phyloP scores from a whole-genome alignment of 2,797 vertebrate genomes.

The Hirundo rustica region DNA sequence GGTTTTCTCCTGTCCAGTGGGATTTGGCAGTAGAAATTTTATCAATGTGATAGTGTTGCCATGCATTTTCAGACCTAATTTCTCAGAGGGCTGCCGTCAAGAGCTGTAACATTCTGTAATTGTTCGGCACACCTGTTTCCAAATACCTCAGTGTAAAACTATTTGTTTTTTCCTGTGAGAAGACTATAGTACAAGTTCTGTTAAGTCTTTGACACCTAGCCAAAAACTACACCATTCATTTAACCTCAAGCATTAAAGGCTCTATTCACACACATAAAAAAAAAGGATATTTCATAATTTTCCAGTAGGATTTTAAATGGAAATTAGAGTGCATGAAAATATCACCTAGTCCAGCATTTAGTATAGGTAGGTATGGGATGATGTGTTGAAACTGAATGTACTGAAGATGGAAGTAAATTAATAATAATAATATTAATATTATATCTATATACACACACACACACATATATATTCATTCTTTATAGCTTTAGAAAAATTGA shows the following conservation, averaged over 20 bases:
- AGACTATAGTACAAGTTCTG: constrained; percentile 76
- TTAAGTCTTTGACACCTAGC: constrained; percentile 75
- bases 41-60: constrained; percentile 60
- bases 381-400: neutral
- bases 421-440: neutral
- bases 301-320: constrained; percentile 72
- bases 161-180: constrained; percentile 78
- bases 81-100: constrained; percentile 69
- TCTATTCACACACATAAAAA: constrained; percentile 72
- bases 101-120: constrained; percentile 73
- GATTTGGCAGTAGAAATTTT: constrained; percentile 53
- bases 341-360: neutral
- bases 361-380: neutral
- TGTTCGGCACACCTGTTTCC: constrained; percentile 78
- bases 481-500: neutral
- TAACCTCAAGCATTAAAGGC: constrained; percentile 73
- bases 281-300: constrained; percentile 68
- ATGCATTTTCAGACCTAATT: constrained; percentile 56
- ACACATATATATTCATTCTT: neutral
- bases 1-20: constrained; percentile 25
- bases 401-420: neutral
- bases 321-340: constrained; percentile 41
- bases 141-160: constrained; percentile 79
- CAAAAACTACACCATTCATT: constrained; percentile 78
- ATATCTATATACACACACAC: no score